These are phyloP conservation scores for Pseudomyrmex gracilis DNA, from an alignment of 1,140 invertebrate species.

Conservation along the genomic window DNA sequence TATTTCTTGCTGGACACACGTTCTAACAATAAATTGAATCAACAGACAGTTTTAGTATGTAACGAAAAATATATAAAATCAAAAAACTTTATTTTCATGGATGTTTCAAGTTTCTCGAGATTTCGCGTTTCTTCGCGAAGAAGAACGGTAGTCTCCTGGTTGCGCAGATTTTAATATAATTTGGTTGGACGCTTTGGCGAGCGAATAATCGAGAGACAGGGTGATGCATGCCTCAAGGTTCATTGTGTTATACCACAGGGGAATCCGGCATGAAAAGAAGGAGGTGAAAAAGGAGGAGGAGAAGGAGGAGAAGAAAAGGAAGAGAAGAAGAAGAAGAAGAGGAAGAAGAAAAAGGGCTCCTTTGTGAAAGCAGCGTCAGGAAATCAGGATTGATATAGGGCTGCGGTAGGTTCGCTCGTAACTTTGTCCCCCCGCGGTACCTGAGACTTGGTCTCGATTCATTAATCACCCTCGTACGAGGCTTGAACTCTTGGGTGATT, in stretches of 20 bases:
- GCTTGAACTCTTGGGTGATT: conserved; percentile 73
- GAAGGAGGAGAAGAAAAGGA: neutral
- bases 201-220: conserved; percentile 67
- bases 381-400: conserved; percentile 79
- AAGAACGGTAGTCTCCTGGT: neutral
- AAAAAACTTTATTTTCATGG: neutral
- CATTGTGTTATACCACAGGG: conserved; percentile 66
- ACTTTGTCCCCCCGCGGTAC: conserved; percentile 72
- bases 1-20: too few relatives aligned
- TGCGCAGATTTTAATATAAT: conserved; percentile 71
- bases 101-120: conserved; percentile 8
- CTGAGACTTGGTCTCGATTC: conserved; percentile 69
- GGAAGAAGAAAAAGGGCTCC: conserved; percentile 65
- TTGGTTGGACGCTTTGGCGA: conserved; percentile 45
- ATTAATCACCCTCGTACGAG: conserved; percentile 75
- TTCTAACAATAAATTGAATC: neutral
- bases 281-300: neutral
- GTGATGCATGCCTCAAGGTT: conserved; percentile 67
- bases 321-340: neutral
- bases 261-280: conserved; percentile 61
- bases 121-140: neutral
- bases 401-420: conserved; percentile 80
- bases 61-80: neutral
- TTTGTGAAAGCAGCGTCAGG: conserved; percentile 72
- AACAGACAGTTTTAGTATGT: neutral